Base-by-base conservation (phyloP, 2,113 vertebrate species). In the Craseonycteris thonglongyai region DNA sequence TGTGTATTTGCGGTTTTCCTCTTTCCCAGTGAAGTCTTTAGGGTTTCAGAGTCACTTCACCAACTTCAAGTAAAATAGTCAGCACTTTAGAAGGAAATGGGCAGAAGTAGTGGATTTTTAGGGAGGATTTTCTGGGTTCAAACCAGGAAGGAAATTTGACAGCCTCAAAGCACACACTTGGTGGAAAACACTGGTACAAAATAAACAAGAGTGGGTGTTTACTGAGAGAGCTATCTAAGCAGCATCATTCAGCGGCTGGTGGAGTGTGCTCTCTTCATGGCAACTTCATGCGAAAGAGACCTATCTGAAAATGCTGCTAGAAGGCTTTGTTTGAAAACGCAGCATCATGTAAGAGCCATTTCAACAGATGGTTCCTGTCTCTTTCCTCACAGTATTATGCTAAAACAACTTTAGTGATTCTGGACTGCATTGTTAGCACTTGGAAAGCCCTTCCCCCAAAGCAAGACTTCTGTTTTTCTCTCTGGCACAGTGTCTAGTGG, bases 351-450 rank as follows among this genome's bases (percentile, higher is more conserved):
- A 76, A 91, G 93, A 91, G 68, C 33, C 90, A 89, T 93, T 88
- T 88, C 95, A 96, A 40, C 95, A 97, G 95, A 96, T 96, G 97
- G 96, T 91, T 94, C 90, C 92, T 94, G 96, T 93, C 93, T 94
- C 87, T 72, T 83, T 76, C 95, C 88, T 94, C 65, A 59, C 5
- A 59, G 91, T 63, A 71, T 79, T 80, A 89, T 71, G 95, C 87
- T 90, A 94, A 96, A 89, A 93, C 92, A 93, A 87, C 90, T 42
- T 87, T 3, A 82, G 92, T 33, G 92, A 93, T 63, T 91, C 65
- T 78, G 71, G 93, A 63, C 74, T 35, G 33, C 68, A 59, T 15
- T 47, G 88, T 86, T 74, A 84, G 59, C 87, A 38, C 78, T 56
- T 79, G n/a, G 30, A 93, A 74, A 56, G 51, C 49, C 42, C 63